Conservation (phyloP, 64 coral and sea anemone genomes). For the Actinia equina region DNA sequence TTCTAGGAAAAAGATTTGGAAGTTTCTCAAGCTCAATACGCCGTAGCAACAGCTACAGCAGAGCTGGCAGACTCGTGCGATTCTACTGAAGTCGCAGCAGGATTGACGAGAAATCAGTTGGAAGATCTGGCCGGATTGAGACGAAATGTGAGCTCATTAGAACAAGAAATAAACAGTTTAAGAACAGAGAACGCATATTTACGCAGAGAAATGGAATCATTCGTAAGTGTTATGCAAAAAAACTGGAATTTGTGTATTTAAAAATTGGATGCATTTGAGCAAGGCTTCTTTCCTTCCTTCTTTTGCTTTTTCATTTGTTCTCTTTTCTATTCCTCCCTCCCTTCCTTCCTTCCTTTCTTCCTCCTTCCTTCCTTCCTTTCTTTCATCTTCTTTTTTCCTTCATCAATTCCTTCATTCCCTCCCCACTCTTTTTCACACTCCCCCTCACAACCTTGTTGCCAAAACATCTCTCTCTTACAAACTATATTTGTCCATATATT, state of each 20-base stretch:
- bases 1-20: slow-evolving; percentile 64
- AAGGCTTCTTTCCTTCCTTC: neutral
- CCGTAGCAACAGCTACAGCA: slow-evolving; percentile 62
- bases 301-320: too few relatives aligned
- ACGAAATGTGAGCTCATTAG: slow-evolving; percentile 43
- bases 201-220: slow-evolving; percentile 27
- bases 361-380: too few relatives aligned
- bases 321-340: too few relatives aligned
- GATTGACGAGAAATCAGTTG: slow-evolving; percentile 46
- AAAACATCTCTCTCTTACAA: neutral
- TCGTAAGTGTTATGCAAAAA: slow-evolving; percentile 24
- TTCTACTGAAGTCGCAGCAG: neutral
- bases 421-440: neutral
- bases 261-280: neutral
- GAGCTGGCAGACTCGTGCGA: slow-evolving; percentile 52
- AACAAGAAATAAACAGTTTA: slow-evolving; percentile 52
- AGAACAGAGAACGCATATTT: slow-evolving; percentile 46
- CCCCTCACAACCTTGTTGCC: too few relatives aligned
- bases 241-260: too few relatives aligned
- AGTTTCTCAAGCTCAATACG: slow-evolving; percentile 52
- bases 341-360: too few relatives aligned
- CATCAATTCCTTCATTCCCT: neutral
- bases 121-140: slow-evolving; percentile 46
- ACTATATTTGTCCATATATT: neutral
- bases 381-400: neutral